Evolutionary conservation across 2,113 vertebrate genomes (phyloP).

Genomic region (Vidua macroura): DNA sequence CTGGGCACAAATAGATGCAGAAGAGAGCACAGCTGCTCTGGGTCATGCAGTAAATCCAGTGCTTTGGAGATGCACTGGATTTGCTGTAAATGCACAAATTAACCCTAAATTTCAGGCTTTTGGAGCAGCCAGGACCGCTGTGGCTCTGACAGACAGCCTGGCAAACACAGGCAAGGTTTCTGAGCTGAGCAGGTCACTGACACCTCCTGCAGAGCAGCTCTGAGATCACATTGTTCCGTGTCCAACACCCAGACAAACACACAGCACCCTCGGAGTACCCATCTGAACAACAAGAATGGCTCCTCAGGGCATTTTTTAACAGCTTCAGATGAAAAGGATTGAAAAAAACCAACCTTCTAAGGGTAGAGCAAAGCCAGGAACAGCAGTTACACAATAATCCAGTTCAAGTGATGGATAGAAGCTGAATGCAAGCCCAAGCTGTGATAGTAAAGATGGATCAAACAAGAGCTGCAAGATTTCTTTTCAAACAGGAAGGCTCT

Average conservation of each 20-base stretch:
- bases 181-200: neutral
- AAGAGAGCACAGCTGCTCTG: neutral
- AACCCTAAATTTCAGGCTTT: neutral
- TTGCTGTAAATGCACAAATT: neutral
- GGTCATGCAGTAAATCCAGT: neutral
- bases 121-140: neutral
- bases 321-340: neutral
- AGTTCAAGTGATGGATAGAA: neutral
- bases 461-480: neutral
- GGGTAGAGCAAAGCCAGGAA: neutral
- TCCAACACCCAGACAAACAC: neutral
- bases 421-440: neutral
- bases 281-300: neutral
- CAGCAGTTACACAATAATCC: neutral
- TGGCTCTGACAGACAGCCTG: neutral
- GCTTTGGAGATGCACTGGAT: neutral
- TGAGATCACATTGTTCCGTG: accelerated
- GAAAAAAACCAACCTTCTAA: neutral
- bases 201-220: neutral
- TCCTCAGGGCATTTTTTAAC: neutral
- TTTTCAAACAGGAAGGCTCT: neutral
- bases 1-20: neutral
- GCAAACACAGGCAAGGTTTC: neutral
- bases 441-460: neutral
- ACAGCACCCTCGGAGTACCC: neutral